Conservation (phyloP, 2,113 vertebrate species). For the Hippocampus zosterae region DNA sequence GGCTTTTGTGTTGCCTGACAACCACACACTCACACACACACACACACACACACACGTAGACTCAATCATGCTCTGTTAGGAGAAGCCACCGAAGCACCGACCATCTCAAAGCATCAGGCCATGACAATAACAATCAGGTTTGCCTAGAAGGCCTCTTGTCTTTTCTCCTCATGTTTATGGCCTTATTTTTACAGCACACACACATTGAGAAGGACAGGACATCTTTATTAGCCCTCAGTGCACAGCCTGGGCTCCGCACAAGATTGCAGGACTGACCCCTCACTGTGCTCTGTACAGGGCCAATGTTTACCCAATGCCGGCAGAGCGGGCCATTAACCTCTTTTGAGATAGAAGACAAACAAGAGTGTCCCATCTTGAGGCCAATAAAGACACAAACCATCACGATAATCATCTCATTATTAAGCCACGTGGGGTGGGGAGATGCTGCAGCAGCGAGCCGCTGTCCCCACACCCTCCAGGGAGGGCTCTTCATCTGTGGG, state of each 20-base stretch:
- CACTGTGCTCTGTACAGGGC: constrained; percentile 58
- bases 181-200: constrained; percentile 6
- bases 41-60: constrained; percentile 11
- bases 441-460: constrained; percentile 28
- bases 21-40: constrained; percentile 19
- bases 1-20: constrained; percentile 43
- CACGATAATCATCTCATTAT: constrained; percentile 65
- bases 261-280: constrained; percentile 67
- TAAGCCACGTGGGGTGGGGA: constrained; percentile 30
- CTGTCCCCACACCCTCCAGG: constrained; percentile 27
- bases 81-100: constrained; percentile 35
- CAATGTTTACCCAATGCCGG: constrained; percentile 65
- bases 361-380: constrained; percentile 49
- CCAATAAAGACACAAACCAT: constrained; percentile 60
- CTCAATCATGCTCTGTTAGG: constrained; percentile 11
- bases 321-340: constrained; percentile 66
- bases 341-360: constrained; percentile 62
- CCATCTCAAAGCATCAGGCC: constrained; percentile 53
- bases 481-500: constrained; percentile 26
- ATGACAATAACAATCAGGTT: constrained; percentile 56
- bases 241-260: constrained; percentile 49
- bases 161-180: constrained; percentile 11
- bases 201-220: constrained; percentile 34
- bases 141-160: constrained; percentile 42
- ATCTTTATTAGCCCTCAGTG: constrained; percentile 64